These are phyloP conservation scores for Crenichthys baileyi DNA, from an alignment of 2,797 vertebrate species.

Conservation along the genomic window DNA sequence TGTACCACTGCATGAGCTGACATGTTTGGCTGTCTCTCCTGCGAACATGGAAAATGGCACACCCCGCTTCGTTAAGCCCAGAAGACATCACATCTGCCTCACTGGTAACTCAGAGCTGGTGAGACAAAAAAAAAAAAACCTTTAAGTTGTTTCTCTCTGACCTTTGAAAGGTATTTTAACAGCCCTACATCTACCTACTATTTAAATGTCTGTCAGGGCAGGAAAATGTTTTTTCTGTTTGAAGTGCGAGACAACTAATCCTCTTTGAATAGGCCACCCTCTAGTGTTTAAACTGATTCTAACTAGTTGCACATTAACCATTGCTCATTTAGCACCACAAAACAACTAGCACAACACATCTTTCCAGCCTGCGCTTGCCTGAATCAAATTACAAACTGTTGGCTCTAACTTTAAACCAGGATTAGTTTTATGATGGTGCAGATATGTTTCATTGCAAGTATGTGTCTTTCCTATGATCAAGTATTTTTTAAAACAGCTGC, in stretches of 20 bases:
- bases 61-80: conserved; percentile 44
- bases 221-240: conserved; percentile 50
- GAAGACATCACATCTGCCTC: conserved; percentile 43
- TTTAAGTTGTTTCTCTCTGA: conserved; percentile 67
- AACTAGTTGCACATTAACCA: conserved; percentile 40
- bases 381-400: conserved; percentile 29
- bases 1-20: conserved; percentile 76
- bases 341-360: conserved; percentile 19
- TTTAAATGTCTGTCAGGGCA: conserved; percentile 56
- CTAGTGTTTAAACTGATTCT: conserved; percentile 70
- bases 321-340: conserved; percentile 23
- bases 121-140: conserved; percentile 62
- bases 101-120: conserved; percentile 55
- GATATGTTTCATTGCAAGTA: background rate
- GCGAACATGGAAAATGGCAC: conserved; percentile 66
- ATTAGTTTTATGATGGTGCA: background rate
- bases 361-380: conserved; percentile 19
- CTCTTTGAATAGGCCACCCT: conserved; percentile 75
- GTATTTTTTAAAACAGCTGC: background rate
- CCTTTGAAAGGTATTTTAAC: conserved; percentile 72
- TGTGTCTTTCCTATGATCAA: background rate
- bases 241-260: conserved; percentile 51
- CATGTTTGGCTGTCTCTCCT: conserved; percentile 74
- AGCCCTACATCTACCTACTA: conserved; percentile 53
- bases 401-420: conserved; percentile 5